Conservation (phyloP, 2,797 vertebrate genomes). For the Tauraco hartlaubi region DNA sequence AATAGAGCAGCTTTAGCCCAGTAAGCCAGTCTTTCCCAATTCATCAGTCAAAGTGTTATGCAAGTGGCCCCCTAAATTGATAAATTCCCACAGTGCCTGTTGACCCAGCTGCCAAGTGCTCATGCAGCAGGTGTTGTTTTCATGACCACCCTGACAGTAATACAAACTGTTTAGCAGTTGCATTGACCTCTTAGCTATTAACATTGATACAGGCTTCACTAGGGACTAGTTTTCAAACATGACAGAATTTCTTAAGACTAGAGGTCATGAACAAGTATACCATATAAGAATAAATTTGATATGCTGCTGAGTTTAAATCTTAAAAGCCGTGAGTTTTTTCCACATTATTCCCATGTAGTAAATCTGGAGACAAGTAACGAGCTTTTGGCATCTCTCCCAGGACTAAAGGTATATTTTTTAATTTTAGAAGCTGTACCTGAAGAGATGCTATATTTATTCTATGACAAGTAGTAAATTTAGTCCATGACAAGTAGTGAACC, state of each 20-base stretch:
- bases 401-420: conserved; percentile 67
- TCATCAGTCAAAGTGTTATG: conserved; percentile 86
- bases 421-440: conserved; percentile 66
- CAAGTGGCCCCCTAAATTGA: conserved; percentile 92
- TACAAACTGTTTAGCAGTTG: conserved; percentile 98
- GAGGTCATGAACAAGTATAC: conserved; percentile 84
- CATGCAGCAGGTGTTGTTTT: conserved; percentile 98
- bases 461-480: conserved; percentile 28
- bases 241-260: conserved; percentile 84
- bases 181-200: conserved; percentile 97
- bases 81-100: conserved; percentile 99
- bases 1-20: conserved; percentile 83
- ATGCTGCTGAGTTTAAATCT: conserved; percentile 78
- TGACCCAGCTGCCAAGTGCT: conserved; percentile 99
- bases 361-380: conserved; percentile 75
- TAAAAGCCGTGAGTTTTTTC: conserved; percentile 73
- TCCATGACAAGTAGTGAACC: conserved; percentile 35
- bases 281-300: conserved; percentile 84
- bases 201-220: conserved; percentile 91
- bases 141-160: conserved; percentile 98
- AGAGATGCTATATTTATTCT: conserved; percentile 64
- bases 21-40: conserved; percentile 82
- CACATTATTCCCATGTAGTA: conserved; percentile 73
- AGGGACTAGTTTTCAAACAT: conserved; percentile 88
- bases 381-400: conserved; percentile 62